Evolutionary conservation across 1,140 invertebrate genomes (phyloP), one percentile per base, ranked within the genome.

Genomic region (Platorchestia sp.): DNA sequence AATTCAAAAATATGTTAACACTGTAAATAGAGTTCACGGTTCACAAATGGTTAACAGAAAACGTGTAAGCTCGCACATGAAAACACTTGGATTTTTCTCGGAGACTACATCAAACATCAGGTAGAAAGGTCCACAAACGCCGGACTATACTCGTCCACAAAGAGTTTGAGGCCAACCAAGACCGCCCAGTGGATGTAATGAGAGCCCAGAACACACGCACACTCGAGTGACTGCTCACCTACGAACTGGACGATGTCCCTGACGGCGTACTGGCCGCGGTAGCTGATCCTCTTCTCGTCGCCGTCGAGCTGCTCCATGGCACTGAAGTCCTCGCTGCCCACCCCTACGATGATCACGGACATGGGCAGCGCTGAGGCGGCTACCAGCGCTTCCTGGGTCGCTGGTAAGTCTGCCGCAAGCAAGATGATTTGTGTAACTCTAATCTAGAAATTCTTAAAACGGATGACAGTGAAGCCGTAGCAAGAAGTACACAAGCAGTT

Each of bases 311-410:
- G 96, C 95, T 97, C 97, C 97, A 97, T 97, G 41, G 97, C 97
- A 43, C 96, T 96, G 96, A 97, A 97, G 96, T 97, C 97, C 95
- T 97, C 97, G 86, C 97, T 96, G 10, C 97, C 97, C 47, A 98
- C 97, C 43, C 98, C 98, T 22, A 98, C 97, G 95, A 98, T 98
- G 95, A 98, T 98, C 45, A 98, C 97, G 0, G 98, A 98, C 97
- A 98, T 97, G 0, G 98, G 98, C 16, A 98, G 97, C 45, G 96
- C 96, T 0, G 98, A 98, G 7, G 98, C 98, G 87, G 97, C 96
- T 27, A 97, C 97, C 90, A 97, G 97, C 14, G 97, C 97, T 97
- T 97, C 96, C 86, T 97, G 97, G 22, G 97, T 97, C 22, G 97
- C 97, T 96, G 96, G 96, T 96, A 97, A 95, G 95, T 97, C 97